Base-by-base conservation (phyloP, 2,113 vertebrate genomes). In the Halichoerus grypus region DNA sequence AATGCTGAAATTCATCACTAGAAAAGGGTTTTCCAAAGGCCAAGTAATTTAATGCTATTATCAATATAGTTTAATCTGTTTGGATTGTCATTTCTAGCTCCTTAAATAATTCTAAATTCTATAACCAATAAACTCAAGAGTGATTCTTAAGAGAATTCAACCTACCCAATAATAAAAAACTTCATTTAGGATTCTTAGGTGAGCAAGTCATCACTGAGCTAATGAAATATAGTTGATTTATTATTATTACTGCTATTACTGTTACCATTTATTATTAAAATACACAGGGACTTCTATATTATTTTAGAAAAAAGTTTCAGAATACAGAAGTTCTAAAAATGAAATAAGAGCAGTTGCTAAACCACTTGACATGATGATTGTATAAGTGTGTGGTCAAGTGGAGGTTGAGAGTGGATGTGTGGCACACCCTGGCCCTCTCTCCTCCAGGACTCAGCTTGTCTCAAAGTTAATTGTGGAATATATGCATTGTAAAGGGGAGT, bases 271-370 rank as follows among this genome's bases (percentile, higher is more conserved):
- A 42, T 74, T 59, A 31, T 24, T 88, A 76, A 86, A 65, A 80
- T 36, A 79, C 16, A 49, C 18, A 80, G 26, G 51, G 46, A 55
- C 31, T 31, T 79, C 19, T 91, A 88, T 49, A 71, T 79, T 90
- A 36, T 69, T 92, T 82, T 74, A 88, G 95, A 63, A 33, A 65
- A 82, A 36, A 26, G 42, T 49, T 96, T 80, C 53, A 81, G 81
- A 90, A 91, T 93, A 36, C 59, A n/a, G 5, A 79, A 71, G 24
- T 65, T 65, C 39, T 19, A 4, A 39, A 42, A n/a, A 36, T 22
- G 26, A 65, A 39, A 65, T 42, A 13, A 55, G 22, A 71, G 15
- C 13, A 49, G n/a, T 51, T 88, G 51, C 16, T 71, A 15, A 15
- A 80, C 82, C 5, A 22, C 57, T 90, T 65, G 91, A 82, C 9